phyloP scores from a whole-genome alignment of 53 echinoderm and acorn worm species.

The Zoroaster sp. region DNA sequence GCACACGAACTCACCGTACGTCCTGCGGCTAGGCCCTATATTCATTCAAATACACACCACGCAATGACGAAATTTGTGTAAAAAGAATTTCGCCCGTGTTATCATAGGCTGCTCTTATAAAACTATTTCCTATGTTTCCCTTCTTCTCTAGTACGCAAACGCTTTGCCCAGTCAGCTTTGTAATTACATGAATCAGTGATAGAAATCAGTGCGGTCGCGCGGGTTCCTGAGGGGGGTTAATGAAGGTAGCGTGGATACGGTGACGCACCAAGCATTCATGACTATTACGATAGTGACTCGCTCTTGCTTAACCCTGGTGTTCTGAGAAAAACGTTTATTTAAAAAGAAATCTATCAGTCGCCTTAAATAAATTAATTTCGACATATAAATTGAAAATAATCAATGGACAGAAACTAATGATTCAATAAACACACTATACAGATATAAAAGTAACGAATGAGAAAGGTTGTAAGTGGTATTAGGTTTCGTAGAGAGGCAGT shows the following conservation, averaged over 20 bases:
- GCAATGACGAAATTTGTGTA: constrained; percentile 6
- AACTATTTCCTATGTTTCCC: not conserved
- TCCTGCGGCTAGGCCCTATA: constrained; percentile 23
- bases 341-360: too few species aligned
- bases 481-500: too few species aligned
- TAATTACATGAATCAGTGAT: constrained; percentile 46
- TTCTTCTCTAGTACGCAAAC: not conserved
- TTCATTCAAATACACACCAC: not conserved
- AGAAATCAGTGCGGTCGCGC: not conserved
- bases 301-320: too few species aligned
- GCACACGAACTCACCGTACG: constrained; percentile 30
- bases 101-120: not conserved
- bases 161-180: constrained; percentile 15
- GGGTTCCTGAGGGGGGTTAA: constrained; percentile 23
- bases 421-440: too few species aligned
- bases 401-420: too few species aligned
- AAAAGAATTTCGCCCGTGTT: not conserved
- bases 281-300: too few species aligned
- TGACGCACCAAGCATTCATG: constrained; percentile 43
- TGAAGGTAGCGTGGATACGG: constrained; percentile 18
- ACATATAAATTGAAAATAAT: too few species aligned
- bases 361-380: too few species aligned
- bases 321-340: too few species aligned
- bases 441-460: too few species aligned
- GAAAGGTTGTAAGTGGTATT: too few species aligned